Evolutionary conservation across 2,113 vertebrate species (phyloP), one percentile per base, ranked within the genome.

Genomic region (Sapajus apella): DNA sequence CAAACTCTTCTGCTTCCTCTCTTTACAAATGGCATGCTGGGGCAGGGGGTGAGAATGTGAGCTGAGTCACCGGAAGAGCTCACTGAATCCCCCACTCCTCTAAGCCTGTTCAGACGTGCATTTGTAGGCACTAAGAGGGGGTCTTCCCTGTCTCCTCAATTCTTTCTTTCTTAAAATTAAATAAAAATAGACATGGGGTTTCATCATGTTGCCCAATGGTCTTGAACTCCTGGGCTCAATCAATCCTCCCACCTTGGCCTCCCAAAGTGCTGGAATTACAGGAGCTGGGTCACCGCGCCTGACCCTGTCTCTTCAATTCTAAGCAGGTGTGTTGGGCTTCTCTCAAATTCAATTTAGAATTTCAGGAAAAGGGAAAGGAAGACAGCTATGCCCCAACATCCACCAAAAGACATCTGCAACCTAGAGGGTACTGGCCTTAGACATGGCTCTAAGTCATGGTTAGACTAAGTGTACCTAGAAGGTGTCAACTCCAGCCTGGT

Each of bases 391-490:
- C 0, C 68, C 55, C 35, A 83, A 87, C 10, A 82, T 27, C 87
- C 52, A 82, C 56, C 87, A 97, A 88, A 96, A 87, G 25, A 20
- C 50, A 90, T 32, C 40, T 86, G 79, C 45, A 93, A 43, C 21
- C 37, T 70, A 43, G 68, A 75, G 35, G 73, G 21, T 70, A 85
- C 37, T 80, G 76, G 91, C 50, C 17, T 96, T 72, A 45, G 43
- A 43, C 32, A 30, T 56, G 61, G 50, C 47, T 97, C 61, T 52
- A 52, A 52, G 16, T 52, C 52, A 17, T 52, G 52, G 52, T 52
- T 52, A 52, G 52, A 55, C 3, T 58, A 68, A 92, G 23, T 76
- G 18, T 27, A 84, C 47, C 27, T 61, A 20, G 45, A 92, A 80
- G 56, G 52, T 87, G 43, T 86, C 75, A 82, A 79, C 56, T 95